Conservation (phyloP, 2,797 vertebrate species). For the Chelon labrosus region DNA sequence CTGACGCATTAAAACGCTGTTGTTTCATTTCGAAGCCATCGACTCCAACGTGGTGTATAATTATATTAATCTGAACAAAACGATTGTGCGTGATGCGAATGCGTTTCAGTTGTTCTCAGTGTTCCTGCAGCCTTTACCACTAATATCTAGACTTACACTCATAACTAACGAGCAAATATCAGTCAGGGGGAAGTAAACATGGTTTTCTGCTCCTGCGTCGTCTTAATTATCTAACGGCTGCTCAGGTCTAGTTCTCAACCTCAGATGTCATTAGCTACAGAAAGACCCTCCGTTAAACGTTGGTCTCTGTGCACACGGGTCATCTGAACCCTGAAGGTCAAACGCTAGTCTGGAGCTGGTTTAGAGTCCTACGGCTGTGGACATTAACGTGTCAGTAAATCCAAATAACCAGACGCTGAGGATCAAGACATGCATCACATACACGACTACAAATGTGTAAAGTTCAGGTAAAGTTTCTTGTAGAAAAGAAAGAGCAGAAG, state of each 20-base stretch:
- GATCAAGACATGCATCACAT: no score
- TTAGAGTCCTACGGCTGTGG: no score
- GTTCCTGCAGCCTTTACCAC: neutral
- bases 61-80: no score
- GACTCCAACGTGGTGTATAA: no score
- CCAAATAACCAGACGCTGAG: no score
- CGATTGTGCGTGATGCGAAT: no score
- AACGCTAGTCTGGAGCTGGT: neutral
- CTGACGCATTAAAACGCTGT: no score
- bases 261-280: constrained; percentile 10
- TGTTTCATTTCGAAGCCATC: no score
- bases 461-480: no score
- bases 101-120: neutral
- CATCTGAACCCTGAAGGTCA: constrained; percentile 11
- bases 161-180: neutral
- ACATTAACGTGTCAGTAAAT: no score
- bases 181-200: neutral
- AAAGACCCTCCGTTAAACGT: constrained; percentile 1
- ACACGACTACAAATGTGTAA: no score
- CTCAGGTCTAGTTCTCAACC: neutral
- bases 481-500: no score
- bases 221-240: neutral
- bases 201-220: neutral
- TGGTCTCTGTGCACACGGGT: neutral
- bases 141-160: neutral